These are phyloP conservation scores for Syritta pipiens DNA, from an alignment of 2,888 invertebrate species.

Conservation along the genomic window DNA sequence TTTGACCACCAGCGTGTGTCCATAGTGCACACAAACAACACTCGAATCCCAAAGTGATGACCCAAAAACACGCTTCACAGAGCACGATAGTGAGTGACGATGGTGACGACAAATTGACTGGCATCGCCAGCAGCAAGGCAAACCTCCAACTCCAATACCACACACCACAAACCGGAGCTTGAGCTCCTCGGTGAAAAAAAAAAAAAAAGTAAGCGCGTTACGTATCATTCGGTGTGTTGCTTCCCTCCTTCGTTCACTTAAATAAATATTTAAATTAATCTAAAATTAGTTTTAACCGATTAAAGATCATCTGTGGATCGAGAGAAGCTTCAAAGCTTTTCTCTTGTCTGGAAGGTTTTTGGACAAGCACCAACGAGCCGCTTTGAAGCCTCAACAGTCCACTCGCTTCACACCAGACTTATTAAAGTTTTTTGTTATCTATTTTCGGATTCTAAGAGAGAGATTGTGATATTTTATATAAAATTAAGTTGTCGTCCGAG, in stretches of 20 bases:
- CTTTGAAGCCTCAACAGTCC: too few relatives aligned
- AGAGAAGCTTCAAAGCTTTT: conserved; percentile 54
- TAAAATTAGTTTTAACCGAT: conserved; percentile 51
- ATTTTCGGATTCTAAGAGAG: conserved; percentile 24
- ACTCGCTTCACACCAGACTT: neutral
- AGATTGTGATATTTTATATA: conserved; percentile 46
- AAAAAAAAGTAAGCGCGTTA: conserved; percentile 9
- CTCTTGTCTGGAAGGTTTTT: conserved; percentile 14
- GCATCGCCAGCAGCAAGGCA: conserved; percentile 60
- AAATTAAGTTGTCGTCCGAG: conserved; percentile 42
- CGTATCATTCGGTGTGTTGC: neutral
- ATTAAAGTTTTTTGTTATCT: conserved; percentile 24
- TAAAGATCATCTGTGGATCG: conserved; percentile 33
- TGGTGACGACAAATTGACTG: conserved; percentile 56
- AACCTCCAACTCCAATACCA: too few relatives aligned
- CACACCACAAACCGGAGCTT: conserved; percentile 63
- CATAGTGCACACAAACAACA: conserved; percentile 18
- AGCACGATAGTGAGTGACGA: neutral
- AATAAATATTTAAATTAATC: conserved; percentile 42
- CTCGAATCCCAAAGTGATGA: conserved; percentile 29
- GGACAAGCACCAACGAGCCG: too few relatives aligned
- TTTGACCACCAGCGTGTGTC: conserved; percentile 37
- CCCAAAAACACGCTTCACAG: conserved; percentile 44
- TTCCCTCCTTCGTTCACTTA: conserved; percentile 3
- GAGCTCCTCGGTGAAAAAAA: conserved; percentile 14